Evolutionary conservation across 2,888 invertebrate genomes (phyloP).

Genomic region (Hirtodrosophila confusa): DNA sequence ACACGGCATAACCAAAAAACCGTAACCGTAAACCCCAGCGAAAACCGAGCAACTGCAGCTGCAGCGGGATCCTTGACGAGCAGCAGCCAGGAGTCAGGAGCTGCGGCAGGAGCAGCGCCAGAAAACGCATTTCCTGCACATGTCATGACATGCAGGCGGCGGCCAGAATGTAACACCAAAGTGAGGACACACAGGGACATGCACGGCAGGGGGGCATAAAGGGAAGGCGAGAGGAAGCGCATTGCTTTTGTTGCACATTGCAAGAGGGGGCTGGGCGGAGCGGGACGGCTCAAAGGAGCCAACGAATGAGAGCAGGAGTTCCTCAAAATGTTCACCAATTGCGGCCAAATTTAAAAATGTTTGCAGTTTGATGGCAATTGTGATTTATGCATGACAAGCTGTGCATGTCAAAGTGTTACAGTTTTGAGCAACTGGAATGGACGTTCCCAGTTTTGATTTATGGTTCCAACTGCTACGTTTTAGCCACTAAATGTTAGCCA

Average conservation of each 20-base stretch:
- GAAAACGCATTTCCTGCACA: constrained; percentile 79
- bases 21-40: constrained; percentile 71
- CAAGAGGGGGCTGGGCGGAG: background rate
- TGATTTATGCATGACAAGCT: constrained; percentile 20
- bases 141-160: constrained; percentile 66
- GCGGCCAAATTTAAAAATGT: no score
- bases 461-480: no score
- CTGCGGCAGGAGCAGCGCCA: constrained; percentile 38
- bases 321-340: background rate
- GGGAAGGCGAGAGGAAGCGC: constrained; percentile 5
- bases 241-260: background rate
- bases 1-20: constrained; percentile 77
- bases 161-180: constrained; percentile 33
- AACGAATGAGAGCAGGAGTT: constrained; percentile 4
- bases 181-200: background rate
- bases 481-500: no score
- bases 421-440: constrained; percentile 9
- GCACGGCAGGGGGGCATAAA: background rate
- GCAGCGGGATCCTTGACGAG: constrained; percentile 1
- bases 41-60: constrained; percentile 56
- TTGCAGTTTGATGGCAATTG: constrained; percentile 16
- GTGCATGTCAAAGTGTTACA: constrained; percentile 17
- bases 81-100: constrained; percentile 16
- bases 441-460: no score
- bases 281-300: no score